phyloP scores from a whole-genome alignment of 2,888 invertebrate genomes.

The Xanthia icteritia region DNA sequence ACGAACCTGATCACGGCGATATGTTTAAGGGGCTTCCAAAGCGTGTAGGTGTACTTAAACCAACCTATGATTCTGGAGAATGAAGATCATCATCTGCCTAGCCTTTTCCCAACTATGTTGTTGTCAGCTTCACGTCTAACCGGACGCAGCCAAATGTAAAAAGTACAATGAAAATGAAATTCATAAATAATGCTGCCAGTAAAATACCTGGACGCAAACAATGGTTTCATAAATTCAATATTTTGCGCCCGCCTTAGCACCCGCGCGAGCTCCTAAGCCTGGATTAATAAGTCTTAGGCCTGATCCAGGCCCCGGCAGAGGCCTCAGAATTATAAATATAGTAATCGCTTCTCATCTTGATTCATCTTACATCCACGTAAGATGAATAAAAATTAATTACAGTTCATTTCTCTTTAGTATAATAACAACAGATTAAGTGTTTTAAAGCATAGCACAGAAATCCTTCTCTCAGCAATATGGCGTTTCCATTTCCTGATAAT shows the following conservation, averaged over 20 bases:
- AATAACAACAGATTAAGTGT: background rate
- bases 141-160: background rate
- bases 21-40: background rate
- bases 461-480: background rate
- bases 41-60: background rate
- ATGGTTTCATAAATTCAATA: background rate
- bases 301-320: background rate
- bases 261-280: background rate
- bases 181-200: too few relatives aligned
- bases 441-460: background rate
- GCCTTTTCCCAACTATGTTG: background rate
- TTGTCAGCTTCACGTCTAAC: background rate
- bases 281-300: background rate
- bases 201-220: background rate
- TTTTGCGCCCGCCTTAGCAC: background rate
- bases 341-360: too few relatives aligned
- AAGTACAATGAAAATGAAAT: background rate
- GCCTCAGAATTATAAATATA: background rate
- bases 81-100: background rate
- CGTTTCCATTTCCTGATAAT: background rate
- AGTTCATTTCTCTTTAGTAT: too few relatives aligned
- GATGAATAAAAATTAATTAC: background rate
- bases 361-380: background rate
- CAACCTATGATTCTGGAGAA: background rate
- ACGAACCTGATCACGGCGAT: too few relatives aligned